Base-by-base conservation (phyloP, 2,797 vertebrate species). In the Crypturellus tataupa region DNA sequence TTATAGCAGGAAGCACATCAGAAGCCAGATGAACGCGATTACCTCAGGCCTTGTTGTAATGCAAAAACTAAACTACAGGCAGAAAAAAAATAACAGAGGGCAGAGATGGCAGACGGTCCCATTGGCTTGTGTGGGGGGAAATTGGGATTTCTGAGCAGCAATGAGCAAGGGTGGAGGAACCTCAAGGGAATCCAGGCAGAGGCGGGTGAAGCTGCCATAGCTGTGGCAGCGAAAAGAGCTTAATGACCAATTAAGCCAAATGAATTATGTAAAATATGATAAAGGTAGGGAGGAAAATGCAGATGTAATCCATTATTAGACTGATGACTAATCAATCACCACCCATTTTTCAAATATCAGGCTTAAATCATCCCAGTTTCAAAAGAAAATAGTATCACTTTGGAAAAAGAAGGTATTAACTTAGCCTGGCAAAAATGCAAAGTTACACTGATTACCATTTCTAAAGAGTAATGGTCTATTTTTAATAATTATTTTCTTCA, bases 291-390 rank as follows among this genome's bases (percentile, higher is more conserved):
- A 39, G 33, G 80, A 88, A 95, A 92, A 95, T 81, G 85, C 63
- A 96, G 92, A 95, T 87, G 73, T 35, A 80, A 78, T 79, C 82
- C 85, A 92, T 95, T 95, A 96, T 92, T 95, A 94, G 85, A 73
- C 87, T 70, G 82, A 89, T 89, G 92, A 95, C 82, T 95, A 90
- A 96, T 95, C 89, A 87, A 84, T 95, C 93, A 95, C 77, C 87
- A 95, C 92, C 85, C 70, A 84, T 92, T 88, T 92, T 79, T 92
- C 46, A 95, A 93, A 47, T 53, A 86, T 17, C 39, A 76, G 53
- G 47, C 47, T 94, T 83, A 94, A 89, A 88, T 89, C 76, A 89
- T 67, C 5, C 7, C 33, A 39, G 49, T 83, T 95, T 79, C 85
- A 91, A 88, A 67, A 64, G 25, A 92, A 95, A 95, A 88, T 58